Evolutionary conservation across 2,113 vertebrate species (phyloP), one percentile per base, ranked within the genome.

Genomic region (Festucalex cinctus): DNA sequence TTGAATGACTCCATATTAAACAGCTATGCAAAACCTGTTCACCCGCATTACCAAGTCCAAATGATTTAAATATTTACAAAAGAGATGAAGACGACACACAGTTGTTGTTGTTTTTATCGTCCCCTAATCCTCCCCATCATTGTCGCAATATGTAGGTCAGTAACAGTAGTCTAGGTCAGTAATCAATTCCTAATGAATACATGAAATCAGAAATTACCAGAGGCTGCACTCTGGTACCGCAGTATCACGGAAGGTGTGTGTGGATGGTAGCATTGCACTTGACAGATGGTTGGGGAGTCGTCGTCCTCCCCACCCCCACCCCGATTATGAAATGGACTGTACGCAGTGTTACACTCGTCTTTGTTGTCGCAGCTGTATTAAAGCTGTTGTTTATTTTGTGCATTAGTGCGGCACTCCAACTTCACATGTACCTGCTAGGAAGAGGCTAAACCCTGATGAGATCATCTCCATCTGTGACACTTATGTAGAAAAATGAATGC

Each of bases 271-370:
- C 54, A 43, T 75, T 61, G 73, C 75, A 65, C 35, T 78, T 56
- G 63, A 72, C 82, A 89, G 79, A 88, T 88, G 86, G 85, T 63
- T 39, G 68, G 60, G 67, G 61, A 83, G 63, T 73, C 28, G 28
- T 32, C 28, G n/a, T n/a, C 28, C 28, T 4, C 28, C 36, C 73
- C 49, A 6, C 65, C 77, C 69, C 77, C 35, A 36, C 53, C 46
- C 71, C 13, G 17, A 64, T 85, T 86, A 81, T 75, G 74, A 53
- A 86, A 76, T 69, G n/a, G 71, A 76, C 68, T 75, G 74, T 79
- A n/a, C n/a, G n/a, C n/a, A 63, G 44, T 72, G 65, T 74, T 65
- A 28, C 66, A 13, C 13, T 37, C 26, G 46, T 43, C 63, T 66
- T 10, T 75, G 44, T 68, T 60, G 41, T 22, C 71, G 36, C 66